Base-by-base conservation (phyloP, 2,888 invertebrate genomes). In the Acleris emargana region DNA sequence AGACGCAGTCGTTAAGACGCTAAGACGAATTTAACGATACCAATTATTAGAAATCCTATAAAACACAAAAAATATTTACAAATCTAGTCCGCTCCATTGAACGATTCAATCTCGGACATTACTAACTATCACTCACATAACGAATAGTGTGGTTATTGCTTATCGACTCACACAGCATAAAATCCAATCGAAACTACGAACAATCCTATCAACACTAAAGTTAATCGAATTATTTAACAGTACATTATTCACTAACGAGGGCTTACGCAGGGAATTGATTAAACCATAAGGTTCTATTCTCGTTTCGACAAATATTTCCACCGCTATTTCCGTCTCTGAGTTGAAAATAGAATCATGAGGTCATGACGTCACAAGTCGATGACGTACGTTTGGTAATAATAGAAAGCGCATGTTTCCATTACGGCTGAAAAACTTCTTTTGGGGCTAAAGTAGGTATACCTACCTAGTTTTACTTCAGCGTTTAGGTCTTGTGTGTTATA, bases 281-380 rank as follows among this genome's bases (percentile, higher is more conserved):
- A 59, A 53, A 58, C 25, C 47, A 58, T 49, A 28, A 9, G 20
- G 7, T 58, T 58, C 53, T 64, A 64, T 64, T 64, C 49, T 13
- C n/a, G 54, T 54, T 18, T n/a, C n/a, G 45, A 53, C 58, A 49
- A 49, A 64, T 53, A 47, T 45, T 45, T 20, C 45, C 45, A 47
- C 38, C 17, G 38, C 49, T 64, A 59, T 64, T 53, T 58, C 63
- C 38, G 58, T 42, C 32, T 52, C 43, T n/a, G 18, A 18, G 28
- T 25, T 52, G 52, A 53, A 64, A 64, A 58, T 64, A 64, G 17
- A 50, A 38, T n/a, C 32, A 47, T 63, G 52, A 63, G 45, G 62
- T 58, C 52, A 53, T 32, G 32, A 32, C 58, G 64, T 25, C 20
- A 54, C 22, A 13, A 38, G 38, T 38, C 18, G 13, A 52, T 64